Conservation (phyloP, 1,140 invertebrate genomes). For the Bombus pascuorum region DNA sequence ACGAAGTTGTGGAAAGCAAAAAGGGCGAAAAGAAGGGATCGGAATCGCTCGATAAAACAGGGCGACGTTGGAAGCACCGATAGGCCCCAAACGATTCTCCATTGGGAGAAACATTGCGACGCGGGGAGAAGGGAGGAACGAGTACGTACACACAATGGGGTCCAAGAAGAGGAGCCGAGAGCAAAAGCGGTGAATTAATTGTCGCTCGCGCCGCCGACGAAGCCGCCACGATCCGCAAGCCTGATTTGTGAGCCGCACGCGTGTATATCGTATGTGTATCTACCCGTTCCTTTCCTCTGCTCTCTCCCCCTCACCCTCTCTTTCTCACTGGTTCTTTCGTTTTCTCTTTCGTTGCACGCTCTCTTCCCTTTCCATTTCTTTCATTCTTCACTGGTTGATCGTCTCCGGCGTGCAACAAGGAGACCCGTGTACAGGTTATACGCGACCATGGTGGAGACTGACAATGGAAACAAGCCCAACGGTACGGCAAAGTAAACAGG, state of each 20-base stretch:
- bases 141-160: conserved; percentile 73
- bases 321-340: not conserved
- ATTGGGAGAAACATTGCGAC: conserved; percentile 29
- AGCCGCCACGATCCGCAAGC: conserved; percentile 73
- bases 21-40: conserved; percentile 53
- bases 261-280: conserved; percentile 71
- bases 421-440: conserved; percentile 16
- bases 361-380: conserved; percentile 19
- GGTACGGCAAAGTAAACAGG: conserved; percentile 37
- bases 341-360: conserved; percentile 7
- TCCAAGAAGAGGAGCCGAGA: conserved; percentile 60
- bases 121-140: not conserved
- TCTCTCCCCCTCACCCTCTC: too few species aligned
- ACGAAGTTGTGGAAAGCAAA: conserved; percentile 52
- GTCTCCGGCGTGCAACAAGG: conserved; percentile 32
- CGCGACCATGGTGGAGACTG: conserved; percentile 44
- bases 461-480: conserved; percentile 58
- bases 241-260: conserved; percentile 79
- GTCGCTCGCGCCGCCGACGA: conserved; percentile 78
- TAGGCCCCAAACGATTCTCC: conserved; percentile 41
- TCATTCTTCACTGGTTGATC: conserved; percentile 25
- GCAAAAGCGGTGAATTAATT: conserved; percentile 81
- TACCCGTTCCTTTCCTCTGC: conserved; percentile 28
- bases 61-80: conserved; percentile 61
- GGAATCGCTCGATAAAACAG: conserved; percentile 70